Base-by-base conservation (phyloP, 2,888 invertebrate genomes). In the Megalurothrips usitatus region DNA sequence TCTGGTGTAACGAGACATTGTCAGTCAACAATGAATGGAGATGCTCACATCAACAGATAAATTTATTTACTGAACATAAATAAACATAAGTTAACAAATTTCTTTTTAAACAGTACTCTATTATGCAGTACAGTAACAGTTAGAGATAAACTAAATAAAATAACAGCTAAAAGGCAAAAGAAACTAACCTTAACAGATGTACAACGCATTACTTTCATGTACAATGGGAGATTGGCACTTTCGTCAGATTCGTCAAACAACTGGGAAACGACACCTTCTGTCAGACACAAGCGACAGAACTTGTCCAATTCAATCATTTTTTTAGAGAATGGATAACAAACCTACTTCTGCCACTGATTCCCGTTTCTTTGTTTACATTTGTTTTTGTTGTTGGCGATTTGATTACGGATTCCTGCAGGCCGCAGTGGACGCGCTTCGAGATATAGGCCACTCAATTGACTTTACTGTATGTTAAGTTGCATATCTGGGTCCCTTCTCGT, bases 271-370 rank as follows among this genome's bases (percentile, higher is more conserved):
- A 75, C 68, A 1, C 26, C 23, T 4, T 75, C 68, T 23, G 26
- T 75, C 68, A 75, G 12, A 75, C 68, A 75, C 9, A 75, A 75
- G 12, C 68, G 68, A 26, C 68, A 75, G 26, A 75, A 75, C 68
- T 26, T 75, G 26, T 75, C 26, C 26, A 75, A 11, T 1, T 26
- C 26, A 75, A 23, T 26, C 68, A 75, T 75, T 75, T 75, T 26
- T 26, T 11, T 1, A 52, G 14, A 58, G 19, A 14, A 14, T 58
- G 11, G 19, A 6, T 4, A n/a, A 58, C 0, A 17, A 58, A 58
- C 6, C 58, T 58, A 6, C 58, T 58, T 58, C 19, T 17, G 6
- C 19, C 14, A 58, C 58, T 17, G 19, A 6, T 58, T 58, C 14
- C 14, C 6, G 19, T 19, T 58, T 19, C 58, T 58, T 58, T 58